A percentile compares a stretch with the other conserved stretches of the same genome.
Conservation (phyloP, 2,888 invertebrate species). For the Gymnosoma rotundatum region DNA sequence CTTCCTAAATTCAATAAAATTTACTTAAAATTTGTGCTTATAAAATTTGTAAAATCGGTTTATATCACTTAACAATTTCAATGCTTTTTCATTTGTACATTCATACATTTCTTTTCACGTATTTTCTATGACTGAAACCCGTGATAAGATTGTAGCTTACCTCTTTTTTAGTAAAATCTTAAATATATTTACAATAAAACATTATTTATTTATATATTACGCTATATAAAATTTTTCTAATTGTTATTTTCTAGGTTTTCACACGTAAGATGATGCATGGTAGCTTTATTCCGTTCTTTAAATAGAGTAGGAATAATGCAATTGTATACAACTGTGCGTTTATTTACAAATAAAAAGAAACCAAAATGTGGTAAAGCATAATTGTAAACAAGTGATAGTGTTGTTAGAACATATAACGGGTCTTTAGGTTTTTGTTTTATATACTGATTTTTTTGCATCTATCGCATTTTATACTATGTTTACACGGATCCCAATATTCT, state of each 20-base stretch:
- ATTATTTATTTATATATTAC: constrained; percentile 36
- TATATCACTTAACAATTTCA: constrained; percentile 29
- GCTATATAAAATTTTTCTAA: constrained; percentile 15
- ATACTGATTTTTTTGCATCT: too few relatives aligned
- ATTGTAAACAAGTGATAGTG: too few relatives aligned
- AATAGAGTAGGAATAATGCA: background rate
- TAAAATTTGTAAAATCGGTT: background rate
- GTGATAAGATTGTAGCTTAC: constrained; percentile 2
- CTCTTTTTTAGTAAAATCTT: constrained; percentile 36
- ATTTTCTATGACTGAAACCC: constrained; percentile 27
- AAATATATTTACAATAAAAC: constrained; percentile 2
- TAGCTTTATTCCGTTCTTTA: constrained; percentile 17
- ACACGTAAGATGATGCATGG: constrained; percentile 68
- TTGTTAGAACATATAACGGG: too few relatives aligned
- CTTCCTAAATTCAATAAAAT: constrained; percentile 5
- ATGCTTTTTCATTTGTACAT: background rate
- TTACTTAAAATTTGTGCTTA: background rate
- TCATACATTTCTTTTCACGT: background rate
- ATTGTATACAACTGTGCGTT: constrained; percentile 24
- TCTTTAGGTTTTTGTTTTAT: too few relatives aligned
- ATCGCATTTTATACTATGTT: too few relatives aligned
- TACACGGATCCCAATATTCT: too few relatives aligned
- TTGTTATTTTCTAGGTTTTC: constrained; percentile 52
- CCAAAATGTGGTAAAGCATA: too few relatives aligned
- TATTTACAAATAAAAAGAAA: constrained; percentile 47